These are phyloP conservation scores for Pseudorhombus dupliciocellatus DNA, from an alignment of 2,113 vertebrate genomes.

Conservation along the genomic window DNA sequence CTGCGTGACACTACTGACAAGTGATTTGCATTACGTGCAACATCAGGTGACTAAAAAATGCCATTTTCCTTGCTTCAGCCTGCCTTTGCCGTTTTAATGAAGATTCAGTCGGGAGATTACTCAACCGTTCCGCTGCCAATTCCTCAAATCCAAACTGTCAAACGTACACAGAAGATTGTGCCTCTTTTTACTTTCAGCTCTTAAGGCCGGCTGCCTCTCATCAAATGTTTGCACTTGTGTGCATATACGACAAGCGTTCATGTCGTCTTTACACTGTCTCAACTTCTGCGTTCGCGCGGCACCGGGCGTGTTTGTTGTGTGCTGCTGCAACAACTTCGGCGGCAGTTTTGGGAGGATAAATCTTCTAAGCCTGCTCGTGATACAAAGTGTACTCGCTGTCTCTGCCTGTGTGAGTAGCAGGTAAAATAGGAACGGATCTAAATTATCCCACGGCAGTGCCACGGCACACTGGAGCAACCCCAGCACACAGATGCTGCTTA, in stretches of 20 bases:
- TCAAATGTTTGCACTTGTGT: slow-evolving; percentile 19
- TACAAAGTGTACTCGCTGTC: slow-evolving; percentile 14
- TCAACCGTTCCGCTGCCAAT: slow-evolving; percentile 26
- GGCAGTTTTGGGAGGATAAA: not conserved
- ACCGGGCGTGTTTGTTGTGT: not conserved
- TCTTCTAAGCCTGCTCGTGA: slow-evolving; percentile 13
- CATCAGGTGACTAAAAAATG: slow-evolving; percentile 31
- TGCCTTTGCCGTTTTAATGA: slow-evolving; percentile 26
- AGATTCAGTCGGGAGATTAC: slow-evolving; percentile 22
- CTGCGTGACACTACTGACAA: slow-evolving; percentile 27
- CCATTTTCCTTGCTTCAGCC: slow-evolving; percentile 25
- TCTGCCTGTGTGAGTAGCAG: slow-evolving; percentile 40
- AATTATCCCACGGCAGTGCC: slow-evolving; percentile 60
- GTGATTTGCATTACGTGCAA: slow-evolving; percentile 17
- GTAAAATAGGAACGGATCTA: slow-evolving; percentile 65
- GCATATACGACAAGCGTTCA: slow-evolving; percentile 5
- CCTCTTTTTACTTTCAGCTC: slow-evolving; percentile 11
- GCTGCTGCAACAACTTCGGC: slow-evolving; percentile 11
- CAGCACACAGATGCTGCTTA: slow-evolving; percentile 64
- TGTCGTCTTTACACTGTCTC: not conserved
- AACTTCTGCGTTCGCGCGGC: not conserved
- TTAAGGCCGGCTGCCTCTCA: not conserved
- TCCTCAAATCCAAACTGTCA: slow-evolving; percentile 17
- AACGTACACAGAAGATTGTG: slow-evolving; percentile 11
- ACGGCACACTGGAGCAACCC: slow-evolving; percentile 44